Evolutionary conservation across 2,888 invertebrate species (phyloP).

Genomic region (Drosophila stalkeri): DNA sequence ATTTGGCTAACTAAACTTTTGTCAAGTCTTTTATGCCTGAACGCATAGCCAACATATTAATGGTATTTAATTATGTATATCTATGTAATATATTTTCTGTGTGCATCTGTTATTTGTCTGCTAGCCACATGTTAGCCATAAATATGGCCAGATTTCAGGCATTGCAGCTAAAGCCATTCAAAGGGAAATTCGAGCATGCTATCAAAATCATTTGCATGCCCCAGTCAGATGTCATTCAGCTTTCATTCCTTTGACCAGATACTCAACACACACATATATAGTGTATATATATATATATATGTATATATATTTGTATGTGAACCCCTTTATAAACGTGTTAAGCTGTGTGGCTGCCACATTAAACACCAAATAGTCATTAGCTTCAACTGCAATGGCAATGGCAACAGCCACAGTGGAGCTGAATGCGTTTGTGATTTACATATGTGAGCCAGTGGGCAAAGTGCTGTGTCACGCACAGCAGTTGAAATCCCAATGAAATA

Average conservation of each 20-base stretch:
- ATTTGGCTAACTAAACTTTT: neutral
- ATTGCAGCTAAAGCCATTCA: neutral
- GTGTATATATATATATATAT: neutral
- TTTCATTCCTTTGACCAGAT: constrained; percentile 21
- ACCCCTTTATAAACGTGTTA: constrained; percentile 58
- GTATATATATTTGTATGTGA: neutral
- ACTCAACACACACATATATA: neutral
- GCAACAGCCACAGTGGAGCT: constrained; percentile 7
- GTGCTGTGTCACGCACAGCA: constrained; percentile 18
- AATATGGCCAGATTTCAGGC: constrained; percentile 8
- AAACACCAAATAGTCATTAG: constrained; percentile 76
- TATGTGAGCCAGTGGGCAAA: constrained; percentile 51
- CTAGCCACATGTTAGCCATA: neutral
- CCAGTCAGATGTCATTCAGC: constrained; percentile 32
- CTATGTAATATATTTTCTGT: neutral
- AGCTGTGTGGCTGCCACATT: constrained; percentile 64
- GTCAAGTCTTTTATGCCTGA: neutral
- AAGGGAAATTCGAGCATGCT: constrained; percentile 18
- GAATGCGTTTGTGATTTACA: constrained; percentile 55
- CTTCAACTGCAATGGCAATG: constrained; percentile 27
- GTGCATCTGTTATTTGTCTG: neutral
- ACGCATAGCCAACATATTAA: neutral
- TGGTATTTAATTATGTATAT: neutral
- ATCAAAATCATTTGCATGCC: constrained; percentile 34
- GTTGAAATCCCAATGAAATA: constrained; percentile 55